Evolutionary conservation across 2,113 vertebrate species (phyloP).

Genomic region (Motacilla alba): DNA sequence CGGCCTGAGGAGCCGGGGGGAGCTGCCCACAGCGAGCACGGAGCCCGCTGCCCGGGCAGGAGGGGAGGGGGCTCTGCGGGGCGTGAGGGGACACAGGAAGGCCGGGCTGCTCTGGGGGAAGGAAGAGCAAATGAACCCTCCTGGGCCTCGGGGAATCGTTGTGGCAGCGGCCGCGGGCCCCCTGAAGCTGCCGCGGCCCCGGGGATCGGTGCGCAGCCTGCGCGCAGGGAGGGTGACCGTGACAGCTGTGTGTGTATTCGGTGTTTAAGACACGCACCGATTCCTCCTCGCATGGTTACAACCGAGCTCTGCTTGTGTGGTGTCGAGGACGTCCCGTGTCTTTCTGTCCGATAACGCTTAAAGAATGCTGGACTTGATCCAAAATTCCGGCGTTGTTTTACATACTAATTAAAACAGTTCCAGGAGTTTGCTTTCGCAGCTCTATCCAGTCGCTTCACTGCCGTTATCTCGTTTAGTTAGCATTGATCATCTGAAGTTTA

Average conservation of each 20-base stretch:
- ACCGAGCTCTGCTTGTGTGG: background rate
- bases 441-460: background rate
- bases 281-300: rapidly evolving
- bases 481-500: background rate
- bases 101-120: background rate
- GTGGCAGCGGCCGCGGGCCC: background rate
- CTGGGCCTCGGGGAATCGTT: rapidly evolving
- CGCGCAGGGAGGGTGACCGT: rapidly evolving
- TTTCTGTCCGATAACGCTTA: background rate
- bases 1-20: background rate
- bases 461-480: background rate
- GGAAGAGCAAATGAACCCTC: rapidly evolving
- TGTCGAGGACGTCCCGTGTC: rapidly evolving
- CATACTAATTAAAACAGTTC: background rate
- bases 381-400: background rate
- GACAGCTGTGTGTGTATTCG: background rate
- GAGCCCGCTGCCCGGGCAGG: background rate
- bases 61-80: background rate
- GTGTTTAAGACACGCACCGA: rapidly evolving
- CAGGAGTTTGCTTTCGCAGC: background rate
- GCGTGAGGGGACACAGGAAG: background rate
- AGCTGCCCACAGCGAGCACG: background rate
- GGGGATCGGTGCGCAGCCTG: background rate
- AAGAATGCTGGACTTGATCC: background rate
- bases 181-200: rapidly evolving